Percentiles rank a stretch among this genome's conserved stretches.
These are phyloP conservation scores for Anoncus sp. DNA, from an alignment of 2,888 invertebrate genomes.

Conservation along the genomic window DNA sequence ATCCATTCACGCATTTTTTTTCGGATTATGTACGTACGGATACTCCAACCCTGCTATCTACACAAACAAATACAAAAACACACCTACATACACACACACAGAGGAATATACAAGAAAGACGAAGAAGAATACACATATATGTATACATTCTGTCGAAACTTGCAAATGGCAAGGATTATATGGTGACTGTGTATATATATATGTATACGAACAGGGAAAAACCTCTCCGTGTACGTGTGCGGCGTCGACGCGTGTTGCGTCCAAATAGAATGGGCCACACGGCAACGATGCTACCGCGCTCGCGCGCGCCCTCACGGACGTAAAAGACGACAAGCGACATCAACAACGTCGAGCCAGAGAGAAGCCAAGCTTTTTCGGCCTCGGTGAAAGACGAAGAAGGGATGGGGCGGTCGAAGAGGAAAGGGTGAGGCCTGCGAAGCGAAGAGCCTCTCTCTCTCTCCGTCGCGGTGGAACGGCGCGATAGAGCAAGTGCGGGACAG, in stretches of 20 bases:
- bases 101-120: no score
- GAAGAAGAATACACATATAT: background rate
- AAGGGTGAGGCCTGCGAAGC: slow-evolving; percentile 9
- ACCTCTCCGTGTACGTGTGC: slow-evolving; percentile 56
- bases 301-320: no score
- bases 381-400: slow-evolving; percentile 10
- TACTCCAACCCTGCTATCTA: no score
- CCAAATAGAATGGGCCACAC: slow-evolving; percentile 70
- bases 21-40: no score
- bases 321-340: slow-evolving; percentile 74
- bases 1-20: no score
- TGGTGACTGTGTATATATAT: slow-evolving; percentile 30
- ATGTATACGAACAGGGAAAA: slow-evolving; percentile 15
- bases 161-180: slow-evolving; percentile 47
- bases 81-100: no score
- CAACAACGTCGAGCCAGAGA: slow-evolving; percentile 70
- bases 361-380: slow-evolving; percentile 57
- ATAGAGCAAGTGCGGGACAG: slow-evolving; percentile 43
- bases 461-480: slow-evolving; percentile 41
- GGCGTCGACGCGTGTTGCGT: slow-evolving; percentile 68
- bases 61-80: no score
- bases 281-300: slow-evolving; percentile 70
- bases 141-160: slow-evolving; percentile 34
- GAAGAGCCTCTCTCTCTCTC: no score
- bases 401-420: slow-evolving; percentile 22